These are phyloP conservation scores for Liolophura sinensis DNA, from an alignment of 1,140 invertebrate species.

Conservation along the genomic window DNA sequence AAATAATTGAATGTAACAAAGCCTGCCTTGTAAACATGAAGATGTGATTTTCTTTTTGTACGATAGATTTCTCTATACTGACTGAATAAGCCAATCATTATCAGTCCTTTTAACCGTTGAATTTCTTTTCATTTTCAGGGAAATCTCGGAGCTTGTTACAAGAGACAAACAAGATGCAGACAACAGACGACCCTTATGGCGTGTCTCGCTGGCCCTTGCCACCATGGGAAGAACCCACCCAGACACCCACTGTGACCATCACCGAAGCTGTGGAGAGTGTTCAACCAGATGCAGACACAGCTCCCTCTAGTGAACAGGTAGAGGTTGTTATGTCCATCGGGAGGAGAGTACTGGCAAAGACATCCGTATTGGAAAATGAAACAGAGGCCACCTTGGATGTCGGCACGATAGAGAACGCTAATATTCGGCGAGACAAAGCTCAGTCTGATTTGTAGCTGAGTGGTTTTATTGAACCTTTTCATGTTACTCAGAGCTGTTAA, in stretches of 20 bases:
- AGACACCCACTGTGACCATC: conserved; percentile 24
- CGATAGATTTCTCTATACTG: background rate
- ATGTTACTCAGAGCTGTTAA: no score
- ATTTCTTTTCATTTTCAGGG: conserved; percentile 21
- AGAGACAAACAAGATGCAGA: conserved; percentile 15
- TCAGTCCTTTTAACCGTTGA: background rate
- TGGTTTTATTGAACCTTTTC: no score
- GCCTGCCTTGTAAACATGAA: background rate
- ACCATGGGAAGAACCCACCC: conserved; percentile 34
- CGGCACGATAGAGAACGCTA: no score
- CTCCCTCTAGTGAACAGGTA: no score
- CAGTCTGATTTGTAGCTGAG: no score
- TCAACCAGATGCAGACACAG: no score
- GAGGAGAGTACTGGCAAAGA: no score
- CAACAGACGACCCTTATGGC: conserved; percentile 30
- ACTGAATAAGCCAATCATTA: background rate
- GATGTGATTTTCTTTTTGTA: background rate
- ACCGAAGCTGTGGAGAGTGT: background rate
- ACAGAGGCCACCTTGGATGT: no score
- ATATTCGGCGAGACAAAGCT: no score
- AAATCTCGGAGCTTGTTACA: conserved; percentile 40
- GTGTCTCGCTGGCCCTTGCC: conserved; percentile 28
- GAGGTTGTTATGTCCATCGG: no score
- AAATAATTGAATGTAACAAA: background rate
- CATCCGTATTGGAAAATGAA: no score